phyloP scores from a whole-genome alignment of 2,888 invertebrate genomes.

The Plagodis dolabraria region DNA sequence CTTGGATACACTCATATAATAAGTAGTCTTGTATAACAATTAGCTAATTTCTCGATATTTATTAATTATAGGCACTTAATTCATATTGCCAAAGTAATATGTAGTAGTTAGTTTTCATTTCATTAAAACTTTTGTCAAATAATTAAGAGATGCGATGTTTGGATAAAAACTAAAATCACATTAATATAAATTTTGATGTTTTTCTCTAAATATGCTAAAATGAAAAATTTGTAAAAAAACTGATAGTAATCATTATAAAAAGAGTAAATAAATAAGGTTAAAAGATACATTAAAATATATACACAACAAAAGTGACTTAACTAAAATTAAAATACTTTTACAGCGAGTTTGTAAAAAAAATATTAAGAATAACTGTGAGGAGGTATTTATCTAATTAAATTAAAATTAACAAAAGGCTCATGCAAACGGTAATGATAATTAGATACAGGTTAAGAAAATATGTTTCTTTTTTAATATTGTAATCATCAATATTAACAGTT shows the following conservation, averaged over 20 bases:
- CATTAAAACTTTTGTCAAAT: conserved; percentile 2
- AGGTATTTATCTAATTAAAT: background rate
- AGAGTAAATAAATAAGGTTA: conserved; percentile 34
- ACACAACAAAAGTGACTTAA: conserved; percentile 28
- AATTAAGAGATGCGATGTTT: background rate
- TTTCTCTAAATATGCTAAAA: too few species aligned
- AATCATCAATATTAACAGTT: too few species aligned
- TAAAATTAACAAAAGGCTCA: conserved; percentile 13
- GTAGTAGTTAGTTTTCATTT: conserved; percentile 9
- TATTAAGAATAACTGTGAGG: conserved; percentile 4
- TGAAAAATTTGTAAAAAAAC: too few species aligned
- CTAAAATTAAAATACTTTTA: conserved; percentile 28
- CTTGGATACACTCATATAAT: conserved; percentile 16
- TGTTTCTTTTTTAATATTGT: too few species aligned
- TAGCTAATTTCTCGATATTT: conserved; percentile 28
- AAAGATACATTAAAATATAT: conserved; percentile 34
- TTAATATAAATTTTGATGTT: too few species aligned
- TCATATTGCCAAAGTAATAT: conserved; percentile 36
- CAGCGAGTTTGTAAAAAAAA: conserved; percentile 37
- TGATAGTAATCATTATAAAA: conserved; percentile 25
- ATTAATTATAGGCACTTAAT: conserved; percentile 35
- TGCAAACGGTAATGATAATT: background rate
- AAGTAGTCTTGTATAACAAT: conserved; percentile 13
- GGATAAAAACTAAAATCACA: too few species aligned
- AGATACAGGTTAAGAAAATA: too few species aligned